Conservation (phyloP, 2,113 vertebrate species). For the Seriola rivoliana region DNA sequence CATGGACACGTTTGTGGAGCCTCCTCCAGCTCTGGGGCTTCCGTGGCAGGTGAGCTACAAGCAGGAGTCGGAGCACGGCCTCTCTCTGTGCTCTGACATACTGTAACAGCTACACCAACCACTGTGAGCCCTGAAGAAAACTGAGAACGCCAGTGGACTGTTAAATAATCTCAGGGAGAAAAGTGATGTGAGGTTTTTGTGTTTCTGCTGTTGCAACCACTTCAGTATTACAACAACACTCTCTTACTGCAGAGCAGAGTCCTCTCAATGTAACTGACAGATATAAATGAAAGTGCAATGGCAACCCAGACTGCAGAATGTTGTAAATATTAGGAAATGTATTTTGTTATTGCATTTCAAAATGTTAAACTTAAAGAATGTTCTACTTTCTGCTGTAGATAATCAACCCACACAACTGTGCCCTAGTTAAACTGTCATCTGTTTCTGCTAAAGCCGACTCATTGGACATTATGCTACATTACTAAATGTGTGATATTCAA, state of each 20-base stretch:
- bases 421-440: not conserved
- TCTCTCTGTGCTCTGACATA: constrained; percentile 68
- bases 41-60: constrained; percentile 79
- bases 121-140: constrained; percentile 30
- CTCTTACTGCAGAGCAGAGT: constrained; percentile 7
- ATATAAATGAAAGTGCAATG: constrained; percentile 38
- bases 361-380: constrained; percentile 34
- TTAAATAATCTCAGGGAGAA: constrained; percentile 34
- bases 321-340: not conserved
- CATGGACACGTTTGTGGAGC: constrained; percentile 76
- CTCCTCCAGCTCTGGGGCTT: constrained; percentile 63
- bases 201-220: constrained; percentile 38
- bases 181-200: constrained; percentile 4
- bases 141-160: constrained; percentile 7
- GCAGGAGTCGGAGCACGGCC: constrained; percentile 69
- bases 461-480: not conserved
- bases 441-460: constrained; percentile 23
- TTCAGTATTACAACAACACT: constrained; percentile 43
- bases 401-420: not conserved
- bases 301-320: constrained; percentile 62
- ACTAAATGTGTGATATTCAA: not conserved
- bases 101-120: constrained; percentile 21
- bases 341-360: constrained; percentile 27
- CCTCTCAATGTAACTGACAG: not conserved
- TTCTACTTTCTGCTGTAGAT: constrained; percentile 1